These are phyloP conservation scores for Heloderma charlesbogerti DNA, from an alignment of 2,113 vertebrate species.

Conservation along the genomic window DNA sequence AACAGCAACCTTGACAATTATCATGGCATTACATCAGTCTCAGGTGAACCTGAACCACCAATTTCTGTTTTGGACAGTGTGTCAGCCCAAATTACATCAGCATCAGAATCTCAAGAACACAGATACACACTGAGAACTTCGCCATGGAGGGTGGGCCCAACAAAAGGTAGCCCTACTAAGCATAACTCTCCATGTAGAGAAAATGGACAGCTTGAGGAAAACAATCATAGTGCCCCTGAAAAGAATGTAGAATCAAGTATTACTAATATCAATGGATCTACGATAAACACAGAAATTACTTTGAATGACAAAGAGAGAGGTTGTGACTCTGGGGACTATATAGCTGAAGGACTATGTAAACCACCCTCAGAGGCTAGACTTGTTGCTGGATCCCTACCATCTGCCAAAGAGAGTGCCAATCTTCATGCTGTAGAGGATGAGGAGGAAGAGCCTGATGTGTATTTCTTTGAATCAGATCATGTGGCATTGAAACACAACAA, in stretches of 20 bases:
- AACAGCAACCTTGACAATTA: slow-evolving; percentile 69
- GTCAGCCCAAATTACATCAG: slow-evolving; percentile 79
- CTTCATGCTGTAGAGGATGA: slow-evolving; percentile 87
- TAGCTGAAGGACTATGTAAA: slow-evolving; percentile 76
- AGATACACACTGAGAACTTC: slow-evolving; percentile 96
- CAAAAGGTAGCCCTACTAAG: slow-evolving; percentile 87
- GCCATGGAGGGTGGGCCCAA: slow-evolving; percentile 85
- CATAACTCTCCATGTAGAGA: slow-evolving; percentile 87
- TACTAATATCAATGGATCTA: slow-evolving; percentile 75
- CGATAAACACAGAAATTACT: slow-evolving; percentile 70
- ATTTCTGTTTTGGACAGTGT: slow-evolving; percentile 80
- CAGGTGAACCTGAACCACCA: slow-evolving; percentile 85
- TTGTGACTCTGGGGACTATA: slow-evolving; percentile 73
- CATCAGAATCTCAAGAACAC: slow-evolving; percentile 94
- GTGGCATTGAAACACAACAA: slow-evolving; percentile 99
- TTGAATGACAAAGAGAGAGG: slow-evolving; percentile 73
- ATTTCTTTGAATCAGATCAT: slow-evolving; percentile 99
- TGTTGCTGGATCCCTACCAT: slow-evolving; percentile 75
- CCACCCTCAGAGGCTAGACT: slow-evolving; percentile 73
- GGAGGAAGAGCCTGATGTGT: slow-evolving; percentile 97
- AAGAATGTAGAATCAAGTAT: slow-evolving; percentile 73
- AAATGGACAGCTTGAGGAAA: slow-evolving; percentile 88
- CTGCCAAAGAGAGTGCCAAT: slow-evolving; percentile 87
- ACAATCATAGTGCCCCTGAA: slow-evolving; percentile 78
- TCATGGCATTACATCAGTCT: slow-evolving; percentile 81